phyloP scores from a whole-genome alignment of 2,888 invertebrate genomes.

The Exephanes ischioxanthus region DNA sequence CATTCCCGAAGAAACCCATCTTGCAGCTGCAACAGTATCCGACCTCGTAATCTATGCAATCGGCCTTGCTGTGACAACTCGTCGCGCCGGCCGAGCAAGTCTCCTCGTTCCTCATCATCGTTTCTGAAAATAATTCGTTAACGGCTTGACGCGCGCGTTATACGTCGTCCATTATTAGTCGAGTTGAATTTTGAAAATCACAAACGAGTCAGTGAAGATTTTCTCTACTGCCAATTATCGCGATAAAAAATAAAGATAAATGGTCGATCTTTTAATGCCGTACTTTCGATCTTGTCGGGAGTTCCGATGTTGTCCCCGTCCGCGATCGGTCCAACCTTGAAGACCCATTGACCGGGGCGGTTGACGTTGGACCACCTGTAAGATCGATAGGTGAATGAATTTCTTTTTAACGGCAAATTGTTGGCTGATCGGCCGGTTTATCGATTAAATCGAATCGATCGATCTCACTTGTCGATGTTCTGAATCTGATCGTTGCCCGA shows the following conservation, averaged over 20 bases:
- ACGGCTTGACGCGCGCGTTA: conserved; percentile 70
- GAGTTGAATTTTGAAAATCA: conserved; percentile 55
- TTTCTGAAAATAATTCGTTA: conserved; percentile 70
- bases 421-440: neutral
- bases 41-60: conserved; percentile 92
- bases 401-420: no score
- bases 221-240: conserved; percentile 53
- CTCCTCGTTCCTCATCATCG: conserved; percentile 62
- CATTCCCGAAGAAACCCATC: conserved; percentile 96
- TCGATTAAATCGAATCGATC: neutral
- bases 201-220: conserved; percentile 5
- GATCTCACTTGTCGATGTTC: conserved; percentile 90
- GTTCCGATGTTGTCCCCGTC: conserved; percentile 88
- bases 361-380: conserved; percentile 94
- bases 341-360: conserved; percentile 94
- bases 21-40: conserved; percentile 97
- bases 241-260: neutral
- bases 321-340: conserved; percentile 91
- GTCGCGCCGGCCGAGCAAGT: conserved; percentile 89
- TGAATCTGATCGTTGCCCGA: conserved; percentile 96
- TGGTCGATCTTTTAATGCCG: conserved; percentile 27
- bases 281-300: conserved; percentile 87
- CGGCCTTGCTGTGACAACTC: conserved; percentile 93
- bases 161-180: conserved; percentile 63
- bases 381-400: conserved; percentile 60